Percentiles rank a stretch among this genome's conserved stretches.
Conservation (phyloP, 30 jellyfish, hydroid and myxozoan genomes). For the Phacellophora camtschatica region DNA sequence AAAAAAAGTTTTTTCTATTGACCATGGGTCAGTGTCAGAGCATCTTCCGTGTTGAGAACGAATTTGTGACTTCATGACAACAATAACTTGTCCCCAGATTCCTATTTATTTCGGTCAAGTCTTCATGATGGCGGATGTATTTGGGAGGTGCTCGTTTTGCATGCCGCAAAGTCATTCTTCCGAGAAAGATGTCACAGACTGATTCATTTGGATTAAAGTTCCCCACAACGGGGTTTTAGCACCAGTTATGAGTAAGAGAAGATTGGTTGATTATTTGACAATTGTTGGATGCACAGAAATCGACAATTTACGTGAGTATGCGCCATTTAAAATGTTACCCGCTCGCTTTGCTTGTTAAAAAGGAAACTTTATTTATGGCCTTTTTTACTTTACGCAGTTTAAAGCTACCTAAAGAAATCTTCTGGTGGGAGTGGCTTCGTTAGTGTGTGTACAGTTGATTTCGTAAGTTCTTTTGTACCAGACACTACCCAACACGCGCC, state of each 20-base stretch:
- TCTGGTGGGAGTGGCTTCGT: too few species aligned
- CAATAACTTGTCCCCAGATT: slow-evolving; percentile 12
- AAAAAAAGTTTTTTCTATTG: too few species aligned
- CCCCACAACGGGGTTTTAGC: background rate
- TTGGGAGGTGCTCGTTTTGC: slow-evolving; percentile 39
- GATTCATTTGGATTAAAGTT: background rate
- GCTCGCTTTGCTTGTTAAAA: background rate
- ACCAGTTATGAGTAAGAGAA: slow-evolving; percentile 39
- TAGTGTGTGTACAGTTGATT: too few species aligned
- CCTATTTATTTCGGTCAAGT: background rate
- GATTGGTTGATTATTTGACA: slow-evolving; percentile 87
- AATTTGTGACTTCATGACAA: too few species aligned
- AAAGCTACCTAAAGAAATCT: too few species aligned
- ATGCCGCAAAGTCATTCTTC: background rate
- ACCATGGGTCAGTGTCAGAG: too few species aligned
- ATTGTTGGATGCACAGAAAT: slow-evolving; percentile 78
- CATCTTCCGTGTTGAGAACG: too few species aligned
- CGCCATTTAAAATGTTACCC: too few species aligned
- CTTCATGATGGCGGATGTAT: slow-evolving; percentile 49
- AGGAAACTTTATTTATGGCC: too few species aligned
- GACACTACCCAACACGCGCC: too few species aligned
- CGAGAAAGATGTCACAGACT: background rate
- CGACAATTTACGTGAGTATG: slow-evolving; percentile 50
- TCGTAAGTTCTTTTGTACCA: too few species aligned
- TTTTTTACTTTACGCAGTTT: too few species aligned